Base-by-base conservation (phyloP, 2,797 vertebrate genomes). In the Coregonus suidteri region DNA sequence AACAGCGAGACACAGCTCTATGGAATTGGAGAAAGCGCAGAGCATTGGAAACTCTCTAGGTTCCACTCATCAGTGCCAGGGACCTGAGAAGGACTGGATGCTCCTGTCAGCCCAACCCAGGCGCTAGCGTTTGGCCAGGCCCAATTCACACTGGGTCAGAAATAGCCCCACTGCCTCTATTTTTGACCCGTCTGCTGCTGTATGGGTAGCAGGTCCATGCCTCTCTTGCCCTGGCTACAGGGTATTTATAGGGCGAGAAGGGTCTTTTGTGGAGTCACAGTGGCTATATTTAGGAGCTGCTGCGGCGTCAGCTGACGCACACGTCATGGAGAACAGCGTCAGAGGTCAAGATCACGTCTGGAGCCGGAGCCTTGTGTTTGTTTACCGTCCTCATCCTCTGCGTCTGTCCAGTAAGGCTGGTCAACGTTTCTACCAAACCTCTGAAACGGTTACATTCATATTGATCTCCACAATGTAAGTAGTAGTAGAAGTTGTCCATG, bases 241-340 rank as follows among this genome's bases (percentile, higher is more conserved):
- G 52, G 4, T 88, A 90, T 87, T 83, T 83, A 83, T 88, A 87
- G 85, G 72, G 53, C 11, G 74, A 31, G 7, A 78, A 53, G 73
- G 65, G 41, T 87, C 78, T 85, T 88, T 86, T 87, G 84, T 87
- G 76, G 83, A 83, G 83, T 86, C 83, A 87, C 78, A 80, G 74
- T 47, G 72, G 76, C 82, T 88, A 87, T 81, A 86, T 82, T 84
- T 88, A 84, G 84, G 71, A 65, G 31, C 34, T n/a, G 35, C 71
- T 9, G 51, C 2, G 4, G 64, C 15, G 65, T 86, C 79, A 82
- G 78, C 80, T 86, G 84, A 79, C 3, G 4, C 65, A 75, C 47
- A 70, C 78, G 47, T 87, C 79, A 86, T 41, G 51, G 68, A 73
- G 77, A 25, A 56, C 16, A 25, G 41, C 20, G 76, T 84, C 72